Evolutionary conservation across 2,797 vertebrate genomes (phyloP).

Genomic region (Phylloscopus collybita): DNA sequence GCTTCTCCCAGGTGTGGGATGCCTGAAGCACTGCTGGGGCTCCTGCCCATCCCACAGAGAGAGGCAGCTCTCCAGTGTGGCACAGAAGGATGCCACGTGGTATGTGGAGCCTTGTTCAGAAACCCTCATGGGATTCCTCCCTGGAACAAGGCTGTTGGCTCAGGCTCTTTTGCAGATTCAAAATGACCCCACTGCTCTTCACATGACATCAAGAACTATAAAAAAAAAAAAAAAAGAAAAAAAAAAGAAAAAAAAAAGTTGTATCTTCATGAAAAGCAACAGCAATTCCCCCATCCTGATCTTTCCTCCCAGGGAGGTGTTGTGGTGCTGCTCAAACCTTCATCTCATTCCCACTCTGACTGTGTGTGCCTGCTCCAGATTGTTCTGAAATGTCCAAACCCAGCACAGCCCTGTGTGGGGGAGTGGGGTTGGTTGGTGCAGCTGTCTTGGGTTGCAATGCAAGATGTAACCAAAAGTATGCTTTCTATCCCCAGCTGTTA

Average conservation of each 20-base stretch:
- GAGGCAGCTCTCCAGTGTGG: not conserved
- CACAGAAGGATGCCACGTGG: fast-evolving
- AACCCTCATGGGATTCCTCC: not conserved
- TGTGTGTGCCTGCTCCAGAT: fast-evolving
- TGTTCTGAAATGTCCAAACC: not conserved
- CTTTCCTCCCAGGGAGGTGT: not conserved
- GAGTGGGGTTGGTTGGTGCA: not conserved
- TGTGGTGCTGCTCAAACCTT: not conserved
- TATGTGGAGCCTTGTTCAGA: not conserved
- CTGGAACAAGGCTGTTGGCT: not conserved
- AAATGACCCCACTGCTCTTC: not conserved
- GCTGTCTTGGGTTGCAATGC: not conserved
- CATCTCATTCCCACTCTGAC: not conserved
- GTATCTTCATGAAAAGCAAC: not conserved
- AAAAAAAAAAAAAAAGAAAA: not conserved
- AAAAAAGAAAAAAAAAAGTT: not conserved
- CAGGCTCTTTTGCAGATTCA: not conserved
- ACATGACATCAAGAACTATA: fast-evolving
- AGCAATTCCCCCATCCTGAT: fast-evolving
- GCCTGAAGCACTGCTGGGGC: fast-evolving
- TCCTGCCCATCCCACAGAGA: not conserved
- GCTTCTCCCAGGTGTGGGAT: not conserved
- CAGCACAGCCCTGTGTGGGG: not conserved
- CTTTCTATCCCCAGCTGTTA: not conserved
- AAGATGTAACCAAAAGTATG: not conserved